These are phyloP conservation scores for Porphyrio hochstetteri DNA, from an alignment of 2,113 vertebrate genomes.

Conservation along the genomic window DNA sequence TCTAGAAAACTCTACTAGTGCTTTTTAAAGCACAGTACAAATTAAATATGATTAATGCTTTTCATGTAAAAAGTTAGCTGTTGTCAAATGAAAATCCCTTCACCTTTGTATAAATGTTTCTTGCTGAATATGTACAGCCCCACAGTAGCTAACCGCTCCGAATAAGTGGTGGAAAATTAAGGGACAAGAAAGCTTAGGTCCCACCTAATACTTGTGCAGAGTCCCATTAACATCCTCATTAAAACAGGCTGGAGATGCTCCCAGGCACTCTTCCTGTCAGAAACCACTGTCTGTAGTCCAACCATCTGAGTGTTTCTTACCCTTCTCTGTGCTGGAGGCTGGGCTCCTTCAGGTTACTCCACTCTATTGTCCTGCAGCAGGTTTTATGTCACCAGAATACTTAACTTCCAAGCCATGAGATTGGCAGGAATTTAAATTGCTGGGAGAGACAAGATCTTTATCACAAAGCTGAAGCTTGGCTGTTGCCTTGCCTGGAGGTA, in stretches of 20 bases:
- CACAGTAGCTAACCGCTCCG: background rate
- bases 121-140: background rate
- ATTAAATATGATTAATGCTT: background rate
- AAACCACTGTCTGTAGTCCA: background rate
- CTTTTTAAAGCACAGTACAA: background rate
- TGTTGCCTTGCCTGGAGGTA: background rate
- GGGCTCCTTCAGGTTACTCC: background rate
- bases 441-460: background rate
- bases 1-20: conserved; percentile 16
- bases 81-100: background rate
- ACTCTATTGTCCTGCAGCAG: background rate
- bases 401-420: background rate
- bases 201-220: background rate
- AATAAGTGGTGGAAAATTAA: background rate
- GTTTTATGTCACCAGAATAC: background rate
- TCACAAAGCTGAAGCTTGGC: background rate
- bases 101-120: background rate
- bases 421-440: background rate
- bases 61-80: background rate
- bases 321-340: background rate
- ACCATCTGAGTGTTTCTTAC: fast-evolving
- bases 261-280: background rate
- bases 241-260: background rate
- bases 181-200: background rate
- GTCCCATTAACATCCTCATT: fast-evolving